These are phyloP conservation scores for Machimus rusticus DNA, from an alignment of 2,888 invertebrate species.

Conservation along the genomic window DNA sequence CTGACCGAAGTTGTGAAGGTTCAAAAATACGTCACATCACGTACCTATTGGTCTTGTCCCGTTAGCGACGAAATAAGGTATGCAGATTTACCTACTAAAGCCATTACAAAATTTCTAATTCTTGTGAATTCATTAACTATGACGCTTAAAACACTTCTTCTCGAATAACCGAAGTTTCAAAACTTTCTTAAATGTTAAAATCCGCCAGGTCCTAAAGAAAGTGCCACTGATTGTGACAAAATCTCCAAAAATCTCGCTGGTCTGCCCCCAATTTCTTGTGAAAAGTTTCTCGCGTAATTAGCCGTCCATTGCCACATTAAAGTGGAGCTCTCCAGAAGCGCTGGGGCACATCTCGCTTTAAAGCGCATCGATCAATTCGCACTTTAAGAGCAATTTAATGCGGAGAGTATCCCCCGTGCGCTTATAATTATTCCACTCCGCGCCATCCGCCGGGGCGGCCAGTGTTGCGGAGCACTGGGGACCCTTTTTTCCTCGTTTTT, in stretches of 20 bases:
- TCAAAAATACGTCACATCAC: too few species aligned
- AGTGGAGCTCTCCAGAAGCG: not conserved
- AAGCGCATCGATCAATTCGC: slow-evolving; percentile 8
- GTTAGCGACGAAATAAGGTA: too few species aligned
- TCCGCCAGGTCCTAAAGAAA: not conserved
- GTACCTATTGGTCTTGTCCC: too few species aligned
- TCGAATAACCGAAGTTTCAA: not conserved
- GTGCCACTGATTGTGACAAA: not conserved
- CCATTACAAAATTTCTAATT: too few species aligned
- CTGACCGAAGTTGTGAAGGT: too few species aligned
- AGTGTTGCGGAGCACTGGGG: not conserved
- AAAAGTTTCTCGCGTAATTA: not conserved
- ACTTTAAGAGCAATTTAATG: slow-evolving; percentile 13
- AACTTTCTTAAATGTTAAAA: not conserved
- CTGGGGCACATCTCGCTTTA: not conserved
- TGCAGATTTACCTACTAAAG: too few species aligned
- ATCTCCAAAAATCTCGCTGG: not conserved
- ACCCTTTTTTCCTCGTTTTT: slow-evolving; percentile 2
- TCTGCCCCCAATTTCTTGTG: not conserved
- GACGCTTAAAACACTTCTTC: not conserved
- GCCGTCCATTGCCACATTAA: not conserved
- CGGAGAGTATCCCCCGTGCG: not conserved
- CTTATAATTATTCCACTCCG: slow-evolving; percentile 9
- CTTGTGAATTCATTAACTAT: too few species aligned
- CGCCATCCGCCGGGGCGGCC: not conserved